Base-by-base conservation (phyloP, 2,888 invertebrate genomes). In the Drosophila borealis region DNA sequence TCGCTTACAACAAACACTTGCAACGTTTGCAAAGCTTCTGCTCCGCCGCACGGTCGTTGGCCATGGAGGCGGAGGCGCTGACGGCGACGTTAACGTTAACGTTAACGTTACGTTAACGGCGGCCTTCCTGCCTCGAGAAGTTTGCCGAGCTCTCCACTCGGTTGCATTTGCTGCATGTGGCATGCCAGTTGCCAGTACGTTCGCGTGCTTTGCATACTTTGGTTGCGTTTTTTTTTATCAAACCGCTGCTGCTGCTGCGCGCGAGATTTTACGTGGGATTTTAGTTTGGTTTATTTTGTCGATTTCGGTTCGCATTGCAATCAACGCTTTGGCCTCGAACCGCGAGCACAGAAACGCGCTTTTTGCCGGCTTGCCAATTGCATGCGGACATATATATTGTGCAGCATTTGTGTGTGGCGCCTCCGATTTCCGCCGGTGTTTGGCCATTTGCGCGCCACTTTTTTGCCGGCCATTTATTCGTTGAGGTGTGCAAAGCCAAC, bases 161-260 rank as follows among this genome's bases (percentile, higher is more conserved):
- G 62, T 66, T 70, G 79, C 77, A 80, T 74, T 67, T 74, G 62
- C 70, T 57, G 65, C 74, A 80, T 76, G 79, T 64, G 70, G 70
- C 74, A 76, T 56, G 72, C 75, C 79, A 75, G 82, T 48, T 79
- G 80, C 82, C 90, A 91, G 91, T 91, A 90, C 88, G 91, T 81
- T 90, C 90, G 90, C 90, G 91, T 91, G 90, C 90, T 88, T 91
- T 86, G 90, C 90, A 90, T 91, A 90, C 89, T 87, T 90, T 91
- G 90, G 91, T 90, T 90, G 91, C 90, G 78, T 91, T 89, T 88
- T 85, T 86, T 79, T 64, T 55, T 48, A 41, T 45, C 53, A 55
- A 48, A 61, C 66, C 57, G 74, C 72, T 77, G 77, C 73, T 73
- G 80, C 64, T 63, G 70, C 65, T 17, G 53, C 41, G 51, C 51